Evolutionary conservation across 2,113 vertebrate genomes (phyloP).

Genomic region (Chionis minor): DNA sequence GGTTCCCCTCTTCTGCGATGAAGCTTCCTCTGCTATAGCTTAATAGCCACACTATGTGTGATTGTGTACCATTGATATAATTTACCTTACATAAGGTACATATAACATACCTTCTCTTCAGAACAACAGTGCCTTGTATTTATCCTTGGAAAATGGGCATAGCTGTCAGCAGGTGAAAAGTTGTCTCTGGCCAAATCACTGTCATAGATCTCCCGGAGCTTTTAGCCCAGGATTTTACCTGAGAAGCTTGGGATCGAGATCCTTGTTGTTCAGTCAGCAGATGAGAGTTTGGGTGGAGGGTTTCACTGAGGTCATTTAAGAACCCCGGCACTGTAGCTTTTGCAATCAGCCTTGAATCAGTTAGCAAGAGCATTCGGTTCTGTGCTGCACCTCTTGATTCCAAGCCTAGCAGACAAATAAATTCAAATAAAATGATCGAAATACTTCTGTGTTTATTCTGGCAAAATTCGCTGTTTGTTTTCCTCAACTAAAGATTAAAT

Average conservation of each 20-base stretch:
- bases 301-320: background rate
- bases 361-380: background rate
- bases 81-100: background rate
- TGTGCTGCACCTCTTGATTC: background rate
- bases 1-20: background rate
- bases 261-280: background rate
- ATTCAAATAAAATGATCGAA: background rate
- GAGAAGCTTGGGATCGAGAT: background rate
- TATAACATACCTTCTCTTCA: background rate
- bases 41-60: rapidly evolving
- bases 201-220: background rate
- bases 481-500: background rate
- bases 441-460: background rate
- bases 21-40: background rate
- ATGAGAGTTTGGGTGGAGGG: background rate
- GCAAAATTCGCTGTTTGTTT: background rate
- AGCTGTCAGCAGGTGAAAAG: background rate
- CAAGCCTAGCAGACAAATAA: background rate
- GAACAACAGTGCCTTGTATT: background rate
- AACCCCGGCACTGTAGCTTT: background rate
- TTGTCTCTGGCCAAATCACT: background rate
- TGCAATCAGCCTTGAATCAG: background rate
- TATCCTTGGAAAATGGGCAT: background rate
- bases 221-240: background rate
- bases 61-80: background rate